Conservation (phyloP, 2,113 vertebrate species). For the Megaceryle torquata region DNA sequence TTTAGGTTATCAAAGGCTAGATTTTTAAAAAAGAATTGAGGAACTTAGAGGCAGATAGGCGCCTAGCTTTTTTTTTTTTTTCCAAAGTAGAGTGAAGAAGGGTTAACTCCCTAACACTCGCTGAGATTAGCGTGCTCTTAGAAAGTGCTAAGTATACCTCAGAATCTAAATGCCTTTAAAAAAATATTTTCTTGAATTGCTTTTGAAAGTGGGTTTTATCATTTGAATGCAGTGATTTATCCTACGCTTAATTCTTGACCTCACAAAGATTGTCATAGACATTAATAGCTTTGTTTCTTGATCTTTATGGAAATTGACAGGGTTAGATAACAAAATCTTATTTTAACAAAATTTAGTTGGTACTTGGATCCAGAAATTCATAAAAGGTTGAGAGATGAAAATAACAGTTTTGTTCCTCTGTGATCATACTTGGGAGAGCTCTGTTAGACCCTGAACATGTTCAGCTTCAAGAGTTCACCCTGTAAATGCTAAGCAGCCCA, state of each 20-base stretch:
- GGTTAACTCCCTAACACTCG: conserved; percentile 34
- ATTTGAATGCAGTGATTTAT: conserved; percentile 1
- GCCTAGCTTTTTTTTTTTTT: background rate
- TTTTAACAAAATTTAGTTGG: background rate
- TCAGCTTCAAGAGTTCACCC: background rate
- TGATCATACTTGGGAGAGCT: background rate
- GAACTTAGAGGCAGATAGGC: background rate
- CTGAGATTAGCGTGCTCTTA: conserved; percentile 33
- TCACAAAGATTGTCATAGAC: background rate
- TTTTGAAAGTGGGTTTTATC: conserved; percentile 20
- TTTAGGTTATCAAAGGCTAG: conserved; percentile 48
- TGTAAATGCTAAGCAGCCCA: background rate
- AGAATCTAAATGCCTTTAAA: conserved; percentile 12
- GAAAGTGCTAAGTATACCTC: conserved; percentile 13
- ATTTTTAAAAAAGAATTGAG: conserved; percentile 25
- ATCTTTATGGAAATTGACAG: background rate
- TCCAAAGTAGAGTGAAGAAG: conserved; percentile 7
- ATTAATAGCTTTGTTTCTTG: background rate
- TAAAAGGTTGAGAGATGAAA: background rate
- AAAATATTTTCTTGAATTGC: background rate
- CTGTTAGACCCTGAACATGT: background rate
- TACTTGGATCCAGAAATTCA: background rate
- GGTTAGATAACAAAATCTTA: background rate
- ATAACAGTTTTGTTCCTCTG: background rate
- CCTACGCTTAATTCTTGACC: background rate